Conservation (phyloP, 2,113 vertebrate genomes). For the Hemichromis elongatus region DNA sequence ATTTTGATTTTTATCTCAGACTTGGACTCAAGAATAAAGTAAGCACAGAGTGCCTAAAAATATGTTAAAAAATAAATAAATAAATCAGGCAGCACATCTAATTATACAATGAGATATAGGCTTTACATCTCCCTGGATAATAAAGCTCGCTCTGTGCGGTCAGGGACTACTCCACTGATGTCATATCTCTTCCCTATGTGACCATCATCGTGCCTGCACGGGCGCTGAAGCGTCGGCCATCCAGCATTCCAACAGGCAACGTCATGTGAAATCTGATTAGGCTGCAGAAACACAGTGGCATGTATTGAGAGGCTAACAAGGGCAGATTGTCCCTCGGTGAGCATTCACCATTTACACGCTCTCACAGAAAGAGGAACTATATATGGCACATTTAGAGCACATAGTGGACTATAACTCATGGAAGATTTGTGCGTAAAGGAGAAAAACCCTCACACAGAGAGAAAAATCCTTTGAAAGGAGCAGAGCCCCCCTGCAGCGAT, state of each 20-base stretch:
- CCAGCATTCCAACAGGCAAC: slow-evolving; percentile 40
- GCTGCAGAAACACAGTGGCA: slow-evolving; percentile 62
- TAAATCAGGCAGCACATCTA: background rate
- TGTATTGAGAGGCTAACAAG: slow-evolving; percentile 66
- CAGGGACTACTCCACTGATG: slow-evolving; percentile 38
- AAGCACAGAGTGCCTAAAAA: background rate
- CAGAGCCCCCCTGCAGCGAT: slow-evolving; percentile 30
- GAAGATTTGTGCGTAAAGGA: background rate
- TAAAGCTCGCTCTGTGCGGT: background rate
- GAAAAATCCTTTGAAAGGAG: slow-evolving; percentile 28
- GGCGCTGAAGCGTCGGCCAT: slow-evolving; percentile 2
- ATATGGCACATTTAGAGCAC: background rate
- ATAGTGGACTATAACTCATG: background rate
- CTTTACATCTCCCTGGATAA: background rate
- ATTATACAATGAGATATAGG: background rate
- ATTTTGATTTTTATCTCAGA: background rate
- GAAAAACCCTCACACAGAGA: background rate
- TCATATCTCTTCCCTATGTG: slow-evolving; percentile 20
- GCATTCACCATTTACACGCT: slow-evolving; percentile 42
- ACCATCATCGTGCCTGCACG: slow-evolving; percentile 9
- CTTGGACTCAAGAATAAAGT: background rate
- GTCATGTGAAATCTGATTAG: slow-evolving; percentile 65
- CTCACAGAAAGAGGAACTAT: background rate
- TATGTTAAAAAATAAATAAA: background rate
- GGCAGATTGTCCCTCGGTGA: slow-evolving; percentile 51